Evolutionary conservation across 2,113 vertebrate genomes (phyloP).

Genomic region (Lepisosteus oculatus): DNA sequence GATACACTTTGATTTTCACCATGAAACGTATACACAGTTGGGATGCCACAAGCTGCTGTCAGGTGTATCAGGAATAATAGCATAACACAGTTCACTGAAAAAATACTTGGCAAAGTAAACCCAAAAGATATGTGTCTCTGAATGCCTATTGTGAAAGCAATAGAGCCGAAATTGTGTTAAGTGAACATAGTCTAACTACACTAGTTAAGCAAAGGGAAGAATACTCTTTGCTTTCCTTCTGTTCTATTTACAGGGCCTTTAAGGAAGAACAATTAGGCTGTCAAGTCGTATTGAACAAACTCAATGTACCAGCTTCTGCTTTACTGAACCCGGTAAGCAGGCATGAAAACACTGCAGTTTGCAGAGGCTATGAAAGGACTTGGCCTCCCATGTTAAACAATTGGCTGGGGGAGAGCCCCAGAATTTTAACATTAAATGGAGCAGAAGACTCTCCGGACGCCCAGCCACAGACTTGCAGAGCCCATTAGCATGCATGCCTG

Average conservation of each 20-base stretch:
- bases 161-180: no score
- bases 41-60: no score
- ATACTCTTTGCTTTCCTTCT: conserved; percentile 4
- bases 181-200: not conserved
- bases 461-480: conserved; percentile 6
- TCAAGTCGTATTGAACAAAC: conserved; percentile 31
- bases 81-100: no score
- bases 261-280: conserved; percentile 23
- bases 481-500: conserved; percentile 28
- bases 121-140: no score
- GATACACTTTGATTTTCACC: not conserved
- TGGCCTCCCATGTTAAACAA: no score
- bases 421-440: conserved; percentile 14
- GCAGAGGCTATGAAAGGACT: not conserved
- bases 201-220: conserved; percentile 24
- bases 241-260: conserved; percentile 28
- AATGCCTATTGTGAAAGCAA: no score
- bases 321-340: conserved; percentile 5
- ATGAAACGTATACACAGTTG: no score
- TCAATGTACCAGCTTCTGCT: conserved; percentile 23
- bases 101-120: no score
- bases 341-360: not conserved
- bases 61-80: no score
- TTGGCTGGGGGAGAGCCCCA: no score
- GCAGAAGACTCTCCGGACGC: not conserved